A percentile compares a stretch with the other conserved stretches of the same genome.
phyloP scores from a whole-genome alignment of 37 sponge, comb jelly and placozoan species.

The Lycopodina hypogea region DNA sequence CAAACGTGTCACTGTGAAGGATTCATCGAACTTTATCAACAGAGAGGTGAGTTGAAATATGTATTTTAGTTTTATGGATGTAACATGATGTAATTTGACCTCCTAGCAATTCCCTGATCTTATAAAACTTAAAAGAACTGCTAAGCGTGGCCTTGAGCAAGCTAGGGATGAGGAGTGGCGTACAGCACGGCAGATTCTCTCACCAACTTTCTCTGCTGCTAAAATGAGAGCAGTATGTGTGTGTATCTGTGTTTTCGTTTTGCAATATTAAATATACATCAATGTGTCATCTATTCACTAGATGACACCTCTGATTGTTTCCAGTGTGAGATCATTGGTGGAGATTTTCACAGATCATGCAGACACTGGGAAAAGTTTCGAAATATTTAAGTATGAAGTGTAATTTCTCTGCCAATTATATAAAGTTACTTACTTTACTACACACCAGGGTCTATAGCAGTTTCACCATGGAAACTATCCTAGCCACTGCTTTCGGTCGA shows the following conservation, averaged over 20 bases:
- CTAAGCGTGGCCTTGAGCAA: conserved; percentile 30
- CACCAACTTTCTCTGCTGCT: not conserved
- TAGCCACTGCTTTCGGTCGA: conserved; percentile 67
- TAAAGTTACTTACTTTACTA: not conserved
- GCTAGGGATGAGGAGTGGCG: conserved; percentile 47
- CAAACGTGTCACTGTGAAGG: conserved; percentile 53
- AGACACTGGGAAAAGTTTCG: conserved; percentile 36
- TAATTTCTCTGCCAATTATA: not conserved
- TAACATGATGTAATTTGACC: not conserved
- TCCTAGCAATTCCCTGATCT: conserved; percentile 16
- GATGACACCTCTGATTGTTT: conserved; percentile 63
- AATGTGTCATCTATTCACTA: not conserved
- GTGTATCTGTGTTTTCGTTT: not conserved
- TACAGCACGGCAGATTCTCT: conserved; percentile 2
- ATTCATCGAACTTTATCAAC: conserved; percentile 42
- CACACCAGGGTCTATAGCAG: conserved; percentile 23
- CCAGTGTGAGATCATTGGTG: conserved; percentile 23
- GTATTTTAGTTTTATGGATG: not conserved
- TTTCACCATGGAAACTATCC: conserved; percentile 68
- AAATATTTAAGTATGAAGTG: conserved; percentile 43
- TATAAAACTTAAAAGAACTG: not conserved
- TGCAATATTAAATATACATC: not conserved
- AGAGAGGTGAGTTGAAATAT: conserved; percentile 8
- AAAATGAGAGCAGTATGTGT: not conserved
- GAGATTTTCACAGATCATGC: conserved; percentile 22